Conservation (phyloP, 1,140 invertebrate species). For the Bombus confusus region DNA sequence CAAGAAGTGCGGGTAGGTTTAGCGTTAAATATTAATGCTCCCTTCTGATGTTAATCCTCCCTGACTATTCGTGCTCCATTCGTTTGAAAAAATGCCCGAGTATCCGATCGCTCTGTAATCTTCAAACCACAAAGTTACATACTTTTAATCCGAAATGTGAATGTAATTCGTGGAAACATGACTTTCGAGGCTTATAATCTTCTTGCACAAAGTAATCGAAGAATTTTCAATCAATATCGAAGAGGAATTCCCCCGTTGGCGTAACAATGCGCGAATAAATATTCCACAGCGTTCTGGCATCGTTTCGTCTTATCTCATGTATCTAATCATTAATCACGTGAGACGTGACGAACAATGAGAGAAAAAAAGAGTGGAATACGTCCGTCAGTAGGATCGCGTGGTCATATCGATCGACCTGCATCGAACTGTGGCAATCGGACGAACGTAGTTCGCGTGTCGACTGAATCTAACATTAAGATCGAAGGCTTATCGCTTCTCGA, state of each 20-base stretch:
- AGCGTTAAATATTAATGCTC: no score
- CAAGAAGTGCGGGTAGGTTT: no score
- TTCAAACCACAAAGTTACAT: no score
- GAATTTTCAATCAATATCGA: not conserved
- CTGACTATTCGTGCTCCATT: not conserved
- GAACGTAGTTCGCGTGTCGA: slow-evolving; percentile 35
- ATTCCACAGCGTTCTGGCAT: not conserved
- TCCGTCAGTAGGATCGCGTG: slow-evolving; percentile 5
- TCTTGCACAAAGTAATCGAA: not conserved
- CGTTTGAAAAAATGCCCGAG: not conserved
- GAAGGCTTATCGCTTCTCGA: not conserved
- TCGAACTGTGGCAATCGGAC: not conserved
- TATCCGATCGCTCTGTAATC: no score
- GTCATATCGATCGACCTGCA: slow-evolving; percentile 53
- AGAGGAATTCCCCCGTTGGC: not conserved
- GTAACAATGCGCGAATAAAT: not conserved
- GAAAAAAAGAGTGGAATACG: not conserved
- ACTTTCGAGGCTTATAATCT: not conserved
- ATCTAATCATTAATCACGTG: slow-evolving; percentile 42
- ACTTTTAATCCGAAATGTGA: no score
- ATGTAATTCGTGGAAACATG: not conserved
- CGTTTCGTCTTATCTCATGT: slow-evolving; percentile 26
- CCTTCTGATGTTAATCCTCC: no score
- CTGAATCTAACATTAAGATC: slow-evolving; percentile 5
- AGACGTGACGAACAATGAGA: slow-evolving; percentile 4